A percentile compares a stretch with the other conserved stretches of the same genome.
These are phyloP conservation scores for Ophioninae sp. DNA, from an alignment of 2,888 invertebrate genomes.

Conservation along the genomic window DNA sequence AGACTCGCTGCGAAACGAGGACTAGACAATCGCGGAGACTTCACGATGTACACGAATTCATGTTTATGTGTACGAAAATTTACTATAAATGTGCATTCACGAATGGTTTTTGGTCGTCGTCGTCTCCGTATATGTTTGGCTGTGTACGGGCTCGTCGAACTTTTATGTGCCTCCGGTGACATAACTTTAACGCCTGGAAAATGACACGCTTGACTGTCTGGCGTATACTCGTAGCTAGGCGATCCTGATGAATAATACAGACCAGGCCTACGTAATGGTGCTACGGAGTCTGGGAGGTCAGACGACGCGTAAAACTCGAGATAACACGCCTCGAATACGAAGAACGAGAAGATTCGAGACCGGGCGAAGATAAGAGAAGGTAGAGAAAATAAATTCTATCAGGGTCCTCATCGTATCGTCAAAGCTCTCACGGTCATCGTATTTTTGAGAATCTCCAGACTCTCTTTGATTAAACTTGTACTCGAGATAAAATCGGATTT, in stretches of 20 bases:
- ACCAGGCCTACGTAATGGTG: slow-evolving; percentile 26
- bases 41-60: slow-evolving; percentile 5
- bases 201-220: slow-evolving; percentile 31
- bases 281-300: slow-evolving; percentile 35
- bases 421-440: slow-evolving; percentile 10
- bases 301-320: slow-evolving; percentile 49
- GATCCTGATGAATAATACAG: slow-evolving; percentile 57
- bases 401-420: not conserved
- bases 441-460: not conserved
- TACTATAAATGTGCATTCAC: slow-evolving; percentile 47
- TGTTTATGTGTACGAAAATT: slow-evolving; percentile 31
- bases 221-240: slow-evolving; percentile 5
- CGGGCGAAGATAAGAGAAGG: slow-evolving; percentile 1
- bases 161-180: slow-evolving; percentile 39
- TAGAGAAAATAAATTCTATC: slow-evolving; percentile 3
- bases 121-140: not conserved
- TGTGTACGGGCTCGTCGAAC: slow-evolving; percentile 12
- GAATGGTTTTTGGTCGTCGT: slow-evolving; percentile 7
- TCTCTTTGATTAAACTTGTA: not conserved
- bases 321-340: slow-evolving; percentile 55
- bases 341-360: slow-evolving; percentile 32
- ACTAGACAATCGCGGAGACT: slow-evolving; percentile 12
- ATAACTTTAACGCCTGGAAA: slow-evolving; percentile 49
- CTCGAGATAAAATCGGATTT: slow-evolving; percentile 8
- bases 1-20: slow-evolving; percentile 18